These are phyloP conservation scores for Onychorhynchus coronatus DNA, from an alignment of 2,113 vertebrate genomes.

Conservation along the genomic window DNA sequence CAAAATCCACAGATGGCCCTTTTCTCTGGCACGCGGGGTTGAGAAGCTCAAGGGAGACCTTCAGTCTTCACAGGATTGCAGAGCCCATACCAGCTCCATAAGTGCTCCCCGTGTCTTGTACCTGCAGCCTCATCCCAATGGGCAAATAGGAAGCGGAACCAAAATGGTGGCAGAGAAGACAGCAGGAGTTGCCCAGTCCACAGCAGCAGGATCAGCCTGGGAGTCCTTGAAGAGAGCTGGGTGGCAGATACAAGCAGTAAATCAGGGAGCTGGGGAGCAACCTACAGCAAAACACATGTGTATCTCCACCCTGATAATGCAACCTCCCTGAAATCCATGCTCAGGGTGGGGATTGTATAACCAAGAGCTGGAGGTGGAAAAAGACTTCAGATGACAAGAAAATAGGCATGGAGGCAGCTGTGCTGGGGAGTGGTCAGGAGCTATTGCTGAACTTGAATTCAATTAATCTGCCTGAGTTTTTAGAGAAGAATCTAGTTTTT, in stretches of 20 bases:
- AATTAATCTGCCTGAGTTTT: neutral
- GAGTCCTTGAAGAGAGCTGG: neutral
- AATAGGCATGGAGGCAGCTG: neutral
- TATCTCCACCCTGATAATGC: neutral
- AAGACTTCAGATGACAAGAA: neutral
- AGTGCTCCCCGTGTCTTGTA: neutral
- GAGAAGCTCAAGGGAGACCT: neutral
- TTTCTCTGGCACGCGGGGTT: slow-evolving; percentile 26
- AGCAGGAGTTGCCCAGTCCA: neutral
- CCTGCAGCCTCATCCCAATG: neutral
- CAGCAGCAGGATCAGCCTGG: neutral
- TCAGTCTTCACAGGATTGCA: neutral
- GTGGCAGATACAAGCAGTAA: neutral
- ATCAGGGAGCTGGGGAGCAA: fast-evolving
- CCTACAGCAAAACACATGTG: neutral
- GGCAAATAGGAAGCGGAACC: fast-evolving
- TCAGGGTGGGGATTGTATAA: neutral
- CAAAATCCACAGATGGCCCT: slow-evolving; percentile 68
- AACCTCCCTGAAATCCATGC: neutral
- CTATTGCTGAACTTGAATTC: neutral
- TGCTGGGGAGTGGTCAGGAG: neutral
- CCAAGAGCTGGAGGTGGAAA: neutral
- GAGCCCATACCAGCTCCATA: neutral
- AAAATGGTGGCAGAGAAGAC: neutral
- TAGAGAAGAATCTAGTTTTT: neutral